Evolutionary conservation across 2,888 invertebrate species (phyloP).

Genomic region (Philaethria dido): DNA sequence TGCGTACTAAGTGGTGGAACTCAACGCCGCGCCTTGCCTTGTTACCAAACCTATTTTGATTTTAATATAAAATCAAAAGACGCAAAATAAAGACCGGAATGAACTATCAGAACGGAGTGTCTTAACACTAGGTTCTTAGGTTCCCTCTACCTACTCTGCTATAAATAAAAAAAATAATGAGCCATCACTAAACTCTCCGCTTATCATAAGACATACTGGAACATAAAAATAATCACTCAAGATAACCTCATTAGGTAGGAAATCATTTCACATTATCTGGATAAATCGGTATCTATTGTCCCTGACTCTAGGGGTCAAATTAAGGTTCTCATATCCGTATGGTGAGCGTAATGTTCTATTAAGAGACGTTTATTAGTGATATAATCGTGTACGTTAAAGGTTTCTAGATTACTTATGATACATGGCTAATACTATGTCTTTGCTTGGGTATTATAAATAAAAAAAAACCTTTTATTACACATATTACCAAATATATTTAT

Average conservation of each 20-base stretch:
- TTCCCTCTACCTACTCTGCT: no score
- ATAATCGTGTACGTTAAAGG: conserved; percentile 14
- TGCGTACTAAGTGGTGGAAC: no score
- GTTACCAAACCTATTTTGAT: no score
- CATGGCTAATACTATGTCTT: not conserved
- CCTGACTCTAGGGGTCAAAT: conserved; percentile 30
- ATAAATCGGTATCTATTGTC: conserved; percentile 32
- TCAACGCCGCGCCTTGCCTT: no score
- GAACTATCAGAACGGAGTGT: no score
- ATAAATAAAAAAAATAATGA: no score
- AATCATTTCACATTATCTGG: conserved; percentile 29
- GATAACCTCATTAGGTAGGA: conserved; percentile 20
- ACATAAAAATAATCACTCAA: not conserved
- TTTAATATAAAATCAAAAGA: no score
- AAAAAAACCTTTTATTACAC: no score
- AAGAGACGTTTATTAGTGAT: conserved; percentile 21
- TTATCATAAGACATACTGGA: not conserved
- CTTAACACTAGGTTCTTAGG: no score
- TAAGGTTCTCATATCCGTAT: conserved; percentile 29
- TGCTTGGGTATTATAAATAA: not conserved
- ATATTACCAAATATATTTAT: no score
- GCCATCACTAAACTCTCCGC: not conserved
- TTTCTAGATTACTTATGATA: conserved; percentile 3
- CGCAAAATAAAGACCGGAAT: no score
- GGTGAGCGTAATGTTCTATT: conserved; percentile 8